Evolutionary conservation across 1,140 invertebrate genomes (phyloP).

Genomic region (Pararge aegeria): DNA sequence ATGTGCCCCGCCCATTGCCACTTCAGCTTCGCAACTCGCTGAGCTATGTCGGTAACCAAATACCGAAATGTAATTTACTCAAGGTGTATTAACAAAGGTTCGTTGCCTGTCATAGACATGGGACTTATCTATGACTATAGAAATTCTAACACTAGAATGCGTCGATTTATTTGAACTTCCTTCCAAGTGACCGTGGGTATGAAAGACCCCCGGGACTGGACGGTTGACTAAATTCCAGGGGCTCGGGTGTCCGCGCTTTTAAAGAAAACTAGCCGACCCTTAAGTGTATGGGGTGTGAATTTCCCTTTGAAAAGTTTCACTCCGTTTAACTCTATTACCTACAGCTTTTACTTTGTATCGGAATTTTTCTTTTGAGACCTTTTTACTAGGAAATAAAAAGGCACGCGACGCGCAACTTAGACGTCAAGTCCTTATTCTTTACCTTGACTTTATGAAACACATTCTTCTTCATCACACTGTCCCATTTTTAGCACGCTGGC

Average conservation of each 20-base stretch:
- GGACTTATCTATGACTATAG: too few relatives aligned
- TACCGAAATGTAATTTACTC: too few relatives aligned
- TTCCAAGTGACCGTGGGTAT: slow-evolving; percentile 59
- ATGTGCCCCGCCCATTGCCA: too few relatives aligned
- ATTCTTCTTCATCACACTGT: too few relatives aligned
- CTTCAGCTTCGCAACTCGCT: too few relatives aligned
- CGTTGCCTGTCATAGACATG: too few relatives aligned
- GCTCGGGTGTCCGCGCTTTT: slow-evolving; percentile 65
- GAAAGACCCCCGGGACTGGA: slow-evolving; percentile 48
- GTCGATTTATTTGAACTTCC: slow-evolving; percentile 55
- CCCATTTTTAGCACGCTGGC: too few relatives aligned
- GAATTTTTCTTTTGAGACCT: slow-evolving; percentile 27
- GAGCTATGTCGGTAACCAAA: too few relatives aligned
- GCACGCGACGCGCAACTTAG: neutral
- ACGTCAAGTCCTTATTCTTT: neutral
- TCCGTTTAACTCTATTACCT: slow-evolving; percentile 36
- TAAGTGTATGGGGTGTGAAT: slow-evolving; percentile 60
- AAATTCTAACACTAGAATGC: slow-evolving; percentile 18
- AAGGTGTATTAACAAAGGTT: too few relatives aligned
- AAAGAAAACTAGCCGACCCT: slow-evolving; percentile 70
- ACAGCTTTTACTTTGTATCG: slow-evolving; percentile 26
- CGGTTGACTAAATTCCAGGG: slow-evolving; percentile 68
- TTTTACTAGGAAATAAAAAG: slow-evolving; percentile 13
- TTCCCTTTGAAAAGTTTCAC: slow-evolving; percentile 60
- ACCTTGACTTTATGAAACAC: too few relatives aligned